Evolutionary conservation across 2,797 vertebrate species (phyloP), one percentile per base, ranked within the genome.

Genomic region (Artibeus lituratus): DNA sequence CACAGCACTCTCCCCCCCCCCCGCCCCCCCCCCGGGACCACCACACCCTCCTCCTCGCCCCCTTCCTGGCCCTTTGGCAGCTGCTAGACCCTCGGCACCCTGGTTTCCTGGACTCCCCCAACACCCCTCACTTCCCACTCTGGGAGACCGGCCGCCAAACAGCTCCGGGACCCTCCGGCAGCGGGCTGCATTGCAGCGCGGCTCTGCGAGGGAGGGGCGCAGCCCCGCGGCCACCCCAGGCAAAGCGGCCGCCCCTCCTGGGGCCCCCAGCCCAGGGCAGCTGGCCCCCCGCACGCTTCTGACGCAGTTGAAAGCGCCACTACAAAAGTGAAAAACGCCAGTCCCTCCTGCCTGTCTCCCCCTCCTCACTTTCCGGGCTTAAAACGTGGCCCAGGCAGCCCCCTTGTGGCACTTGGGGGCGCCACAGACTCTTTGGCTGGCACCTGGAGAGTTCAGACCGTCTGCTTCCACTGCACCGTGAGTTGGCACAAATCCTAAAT

Each of bases 381-480:
- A 44, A 22, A 94, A 16, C 74, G 80, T 76, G 90, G 92, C 97
- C 97, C 97, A 97, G 95, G 96, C 95, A 82, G 97, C 97, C 97
- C 97, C 97, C 97, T 98, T 93, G 97, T 96, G 97, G 97, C 97
- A 96, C 96, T 62, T 95, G 97, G 97, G 97, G 97, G 94, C 96
- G 96, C 96, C 96, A 97, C 96, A 97, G 97, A 97, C 86, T 32
- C 95, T 80, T 80, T 53, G 83, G 91, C 94, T 95, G 94, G 78
- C 47, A 77, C 70, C 96, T 86, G 87, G 81, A 94, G 94, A 57
- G 87, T 55, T 89, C 92, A 92, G 93, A 91, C 90, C 47, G 35
- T 69, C 91, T 78, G 91, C 67, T 92, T 94, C 92, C 88, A 67
- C 95, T 5, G 96, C 96, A 97, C 83, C 65, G 89, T 97, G 97